phyloP scores from a whole-genome alignment of 2,113 vertebrate species.

The Calypte anna region DNA sequence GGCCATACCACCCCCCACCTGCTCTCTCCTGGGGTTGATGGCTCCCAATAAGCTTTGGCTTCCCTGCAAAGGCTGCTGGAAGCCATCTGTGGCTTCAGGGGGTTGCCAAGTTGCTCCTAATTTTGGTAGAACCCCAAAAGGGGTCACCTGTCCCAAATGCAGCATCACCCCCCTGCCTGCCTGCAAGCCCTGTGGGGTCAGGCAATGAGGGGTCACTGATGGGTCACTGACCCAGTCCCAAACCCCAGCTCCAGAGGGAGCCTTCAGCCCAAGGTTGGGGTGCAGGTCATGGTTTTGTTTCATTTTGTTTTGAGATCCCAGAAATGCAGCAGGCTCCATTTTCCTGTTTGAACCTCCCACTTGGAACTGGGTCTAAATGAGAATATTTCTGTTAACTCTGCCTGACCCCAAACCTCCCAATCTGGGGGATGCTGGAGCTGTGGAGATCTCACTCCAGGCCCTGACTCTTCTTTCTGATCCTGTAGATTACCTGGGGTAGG shows the following conservation, averaged over 20 bases:
- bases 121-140: neutral
- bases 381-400: neutral
- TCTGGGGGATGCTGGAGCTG: neutral
- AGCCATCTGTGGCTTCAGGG: neutral
- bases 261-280: neutral
- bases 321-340: neutral
- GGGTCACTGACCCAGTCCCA: neutral
- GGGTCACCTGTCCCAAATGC: neutral
- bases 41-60: fast-evolving
- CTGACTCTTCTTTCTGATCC: neutral
- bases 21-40: fast-evolving
- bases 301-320: neutral
- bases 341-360: neutral
- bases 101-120: fast-evolving
- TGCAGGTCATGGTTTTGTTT: neutral
- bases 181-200: neutral
- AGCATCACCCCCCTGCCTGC: neutral
- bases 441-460: neutral
- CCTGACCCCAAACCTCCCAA: neutral
- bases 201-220: neutral
- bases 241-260: neutral
- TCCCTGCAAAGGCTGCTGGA: neutral
- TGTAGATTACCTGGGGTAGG: neutral
- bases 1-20: fast-evolving
- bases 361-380: neutral